Evolutionary conservation across 2,888 invertebrate species (phyloP).

Genomic region (Troides oblongomaculatus): DNA sequence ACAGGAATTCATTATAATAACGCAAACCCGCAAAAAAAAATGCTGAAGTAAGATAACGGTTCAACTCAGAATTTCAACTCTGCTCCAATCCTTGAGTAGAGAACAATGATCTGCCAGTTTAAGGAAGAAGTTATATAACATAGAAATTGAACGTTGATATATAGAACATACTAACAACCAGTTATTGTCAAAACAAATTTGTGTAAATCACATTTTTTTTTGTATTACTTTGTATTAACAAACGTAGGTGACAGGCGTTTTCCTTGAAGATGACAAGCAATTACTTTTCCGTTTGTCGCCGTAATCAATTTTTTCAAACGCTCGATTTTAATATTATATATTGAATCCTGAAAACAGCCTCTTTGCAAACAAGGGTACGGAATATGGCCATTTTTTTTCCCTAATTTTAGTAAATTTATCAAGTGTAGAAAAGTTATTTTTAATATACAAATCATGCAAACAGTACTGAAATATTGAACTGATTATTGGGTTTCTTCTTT

Average conservation of each 20-base stretch:
- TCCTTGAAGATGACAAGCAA: neutral
- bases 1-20: constrained; percentile 51
- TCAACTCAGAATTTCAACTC: too few relatives aligned
- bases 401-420: too few relatives aligned
- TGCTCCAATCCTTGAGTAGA: too few relatives aligned
- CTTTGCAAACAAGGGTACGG: neutral
- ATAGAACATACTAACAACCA: too few relatives aligned
- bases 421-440: too few relatives aligned
- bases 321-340: neutral
- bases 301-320: neutral
- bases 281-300: neutral
- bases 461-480: too few relatives aligned
- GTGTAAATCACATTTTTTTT: neutral
- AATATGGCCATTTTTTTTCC: neutral
- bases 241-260: neutral
- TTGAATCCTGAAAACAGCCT: neutral
- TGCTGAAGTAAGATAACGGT: too few relatives aligned
- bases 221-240: neutral
- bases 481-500: too few relatives aligned
- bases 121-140: neutral
- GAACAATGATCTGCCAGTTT: too few relatives aligned
- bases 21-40: neutral
- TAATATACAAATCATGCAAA: too few relatives aligned
- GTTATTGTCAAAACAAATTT: too few relatives aligned
- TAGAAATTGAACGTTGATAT: neutral